These are phyloP conservation scores for Allophyes oxyacanthae DNA, from an alignment of 2,888 invertebrate genomes.

Conservation along the genomic window DNA sequence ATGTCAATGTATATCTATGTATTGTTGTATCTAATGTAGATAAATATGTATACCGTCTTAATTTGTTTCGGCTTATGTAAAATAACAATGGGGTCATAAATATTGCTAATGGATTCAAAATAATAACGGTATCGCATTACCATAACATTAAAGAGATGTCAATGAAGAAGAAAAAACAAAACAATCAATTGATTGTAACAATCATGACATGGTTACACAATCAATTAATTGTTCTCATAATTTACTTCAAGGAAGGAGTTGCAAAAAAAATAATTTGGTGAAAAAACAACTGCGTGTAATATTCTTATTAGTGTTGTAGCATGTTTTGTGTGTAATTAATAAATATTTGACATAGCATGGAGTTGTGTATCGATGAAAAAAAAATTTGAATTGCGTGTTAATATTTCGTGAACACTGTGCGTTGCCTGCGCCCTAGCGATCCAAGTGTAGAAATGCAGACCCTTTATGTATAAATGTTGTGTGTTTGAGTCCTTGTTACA, in stretches of 20 bases:
- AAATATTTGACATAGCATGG: conserved; percentile 41
- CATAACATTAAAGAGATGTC: not conserved
- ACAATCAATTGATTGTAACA: conserved; percentile 2
- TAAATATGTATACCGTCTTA: conserved; percentile 26
- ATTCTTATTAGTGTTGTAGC: conserved; percentile 49
- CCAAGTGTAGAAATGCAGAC: conserved; percentile 83
- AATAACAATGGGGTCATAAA: not conserved
- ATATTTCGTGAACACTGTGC: conserved; percentile 74
- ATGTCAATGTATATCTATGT: conserved; percentile 65
- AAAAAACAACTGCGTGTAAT: conserved; percentile 10
- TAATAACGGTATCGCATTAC: not conserved
- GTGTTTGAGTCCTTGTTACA: conserved; percentile 55
- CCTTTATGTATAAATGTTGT: conserved; percentile 54
- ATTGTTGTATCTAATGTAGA: conserved; percentile 46
- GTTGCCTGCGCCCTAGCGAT: conserved; percentile 82
- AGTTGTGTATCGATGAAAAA: conserved; percentile 57
- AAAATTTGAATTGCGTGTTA: conserved; percentile 53
- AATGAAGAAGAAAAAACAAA: not conserved
- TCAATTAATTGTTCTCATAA: conserved; percentile 1
- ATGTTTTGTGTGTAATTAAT: conserved; percentile 54
- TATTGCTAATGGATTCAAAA: not conserved
- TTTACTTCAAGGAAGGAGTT: not conserved
- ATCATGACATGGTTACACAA: not conserved
- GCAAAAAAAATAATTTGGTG: not conserved
- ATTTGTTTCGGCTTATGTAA: conserved; percentile 18